Evolutionary conservation across 2,797 vertebrate species (phyloP), one percentile per base, ranked within the genome.

Genomic region (Sphenodon punctatus): DNA sequence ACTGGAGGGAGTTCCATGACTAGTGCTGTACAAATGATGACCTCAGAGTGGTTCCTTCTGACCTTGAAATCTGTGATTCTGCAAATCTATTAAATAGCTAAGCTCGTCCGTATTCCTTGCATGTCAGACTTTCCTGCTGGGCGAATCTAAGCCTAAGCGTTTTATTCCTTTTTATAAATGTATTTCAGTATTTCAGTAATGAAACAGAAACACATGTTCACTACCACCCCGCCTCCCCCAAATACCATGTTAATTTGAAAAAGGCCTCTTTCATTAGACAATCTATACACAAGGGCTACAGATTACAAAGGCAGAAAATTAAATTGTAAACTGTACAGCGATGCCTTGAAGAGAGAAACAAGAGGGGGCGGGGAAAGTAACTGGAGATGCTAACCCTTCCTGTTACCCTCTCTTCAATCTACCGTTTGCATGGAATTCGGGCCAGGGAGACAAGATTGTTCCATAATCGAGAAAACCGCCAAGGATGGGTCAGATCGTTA

Each of bases 221-320:
- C 75, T 86, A 74, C 85, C 75, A 80, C 86, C 71, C 91, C 80
- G 82, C 74, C 85, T 68, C 80, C 84, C 65, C 91, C 84, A 87
- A 89, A 96, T 94, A 90, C 93, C 93, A 89, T 5, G 90, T 88
- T 96, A 95, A 96, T 96, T 95, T 81, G 75, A 92, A 95, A 90
- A 96, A 95, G 93, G 72, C 93, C 73, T 56, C 92, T 94, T 90
- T 91, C 94, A 84, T 92, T 93, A 92, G 82, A 43, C 67, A 10
- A 88, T 92, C 86, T 53, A 60, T 88, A 90, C 89, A 92, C 93
- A 93, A 91, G 87, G 80, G 85, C 92, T 94, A 64, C 82, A 75
- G 92, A 92, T 89, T 92, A 85, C 92, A 84, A 87, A 93, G 70
- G 91, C 91, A 90, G 91, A 93, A 94, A 93, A 92, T 94, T 83